A percentile compares a stretch with the other conserved stretches of the same genome.
phyloP scores from a whole-genome alignment of 2,113 vertebrate genomes.

The Oncorhynchus nerka region DNA sequence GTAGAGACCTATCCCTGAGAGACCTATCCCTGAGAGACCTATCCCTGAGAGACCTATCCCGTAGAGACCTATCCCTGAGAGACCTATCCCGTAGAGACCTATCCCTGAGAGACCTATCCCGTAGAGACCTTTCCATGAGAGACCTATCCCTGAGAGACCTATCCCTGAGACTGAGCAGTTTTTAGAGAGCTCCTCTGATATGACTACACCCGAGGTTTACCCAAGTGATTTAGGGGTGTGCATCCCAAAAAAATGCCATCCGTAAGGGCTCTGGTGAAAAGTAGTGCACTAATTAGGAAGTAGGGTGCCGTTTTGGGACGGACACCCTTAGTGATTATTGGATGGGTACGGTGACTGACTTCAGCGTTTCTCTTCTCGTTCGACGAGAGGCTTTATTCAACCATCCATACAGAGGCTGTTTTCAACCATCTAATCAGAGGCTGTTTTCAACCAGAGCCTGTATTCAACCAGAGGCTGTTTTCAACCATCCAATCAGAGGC shows the following conservation, averaged over 20 bases:
- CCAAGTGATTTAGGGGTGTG: not conserved
- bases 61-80: slow-evolving; percentile 10
- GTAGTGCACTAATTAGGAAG: not conserved
- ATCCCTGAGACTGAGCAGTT: not conserved
- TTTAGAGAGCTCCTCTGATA: not conserved
- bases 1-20: too few species aligned
- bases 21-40: too few species aligned
- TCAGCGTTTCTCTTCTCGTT: not conserved
- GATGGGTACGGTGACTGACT: slow-evolving; percentile 9
- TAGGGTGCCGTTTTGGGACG: not conserved
- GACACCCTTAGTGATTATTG: not conserved
- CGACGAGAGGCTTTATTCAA: not conserved
- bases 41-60: not conserved
- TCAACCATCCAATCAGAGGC: too few species aligned
- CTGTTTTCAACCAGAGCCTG: too few species aligned
- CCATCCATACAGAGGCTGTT: too few species aligned
- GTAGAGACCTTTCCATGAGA: too few species aligned
- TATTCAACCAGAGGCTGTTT: too few species aligned
- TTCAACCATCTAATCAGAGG: not conserved
- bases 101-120: not conserved
- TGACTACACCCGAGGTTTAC: not conserved
- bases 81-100: too few species aligned
- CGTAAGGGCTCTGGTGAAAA: not conserved
- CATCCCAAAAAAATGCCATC: not conserved
- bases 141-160: slow-evolving; percentile 25